These are phyloP conservation scores for Dyspetes luteomarginatus DNA, from an alignment of 2,888 invertebrate species.

Conservation along the genomic window DNA sequence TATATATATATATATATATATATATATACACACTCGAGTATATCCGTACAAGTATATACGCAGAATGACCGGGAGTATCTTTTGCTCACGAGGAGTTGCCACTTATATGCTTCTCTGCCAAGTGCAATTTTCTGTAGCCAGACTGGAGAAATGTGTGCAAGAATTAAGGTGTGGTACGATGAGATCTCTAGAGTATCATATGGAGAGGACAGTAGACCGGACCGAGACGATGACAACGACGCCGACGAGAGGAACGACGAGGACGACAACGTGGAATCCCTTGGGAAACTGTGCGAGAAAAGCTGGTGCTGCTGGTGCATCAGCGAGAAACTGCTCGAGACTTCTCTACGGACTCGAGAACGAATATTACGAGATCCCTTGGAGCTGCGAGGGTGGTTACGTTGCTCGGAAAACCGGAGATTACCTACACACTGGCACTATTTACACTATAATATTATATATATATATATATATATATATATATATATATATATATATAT, in stretches of 20 bases:
- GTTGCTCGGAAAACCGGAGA: conserved; percentile 56
- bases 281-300: conserved; percentile 37
- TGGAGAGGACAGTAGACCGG: conserved; percentile 34
- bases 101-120: conserved; percentile 45
- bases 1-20: background rate
- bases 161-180: conserved; percentile 64
- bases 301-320: conserved; percentile 18
- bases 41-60: too few relatives aligned
- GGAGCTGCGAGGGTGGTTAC: conserved; percentile 40
- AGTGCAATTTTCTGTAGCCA: conserved; percentile 67
- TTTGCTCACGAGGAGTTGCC: conserved; percentile 17
- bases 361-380: conserved; percentile 62
- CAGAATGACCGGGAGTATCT: conserved; percentile 33
- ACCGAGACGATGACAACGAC: conserved; percentile 37
- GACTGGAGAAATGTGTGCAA: conserved; percentile 44
- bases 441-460: conserved; percentile 2
- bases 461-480: background rate
- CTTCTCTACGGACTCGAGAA: conserved; percentile 41
- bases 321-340: conserved; percentile 43
- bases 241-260: conserved; percentile 13
- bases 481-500: background rate
- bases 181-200: conserved; percentile 1
- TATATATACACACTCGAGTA: too few relatives aligned
- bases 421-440: conserved; percentile 33
- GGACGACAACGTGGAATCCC: conserved; percentile 41